Base-by-base conservation (phyloP, 1,140 invertebrate genomes). In the Oedothorax gibbosus region DNA sequence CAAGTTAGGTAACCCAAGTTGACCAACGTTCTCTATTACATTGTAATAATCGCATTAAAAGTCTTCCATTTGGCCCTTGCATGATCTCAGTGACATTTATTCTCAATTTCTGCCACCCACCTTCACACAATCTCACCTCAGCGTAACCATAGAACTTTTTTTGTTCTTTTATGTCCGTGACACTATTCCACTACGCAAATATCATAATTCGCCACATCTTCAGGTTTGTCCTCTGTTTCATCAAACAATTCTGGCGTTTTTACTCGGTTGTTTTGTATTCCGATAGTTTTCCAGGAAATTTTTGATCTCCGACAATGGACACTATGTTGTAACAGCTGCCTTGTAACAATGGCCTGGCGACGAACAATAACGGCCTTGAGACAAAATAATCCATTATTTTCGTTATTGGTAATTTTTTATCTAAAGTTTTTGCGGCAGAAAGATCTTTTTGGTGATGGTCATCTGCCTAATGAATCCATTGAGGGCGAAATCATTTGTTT, bases 301-400 rank as follows among this genome's bases (percentile, higher is more conserved):
- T 60, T 11, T 60, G 51, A 82, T 72, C 80, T n/a, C 53, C 77
- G 51, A 82, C 80, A 82, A 82, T 82, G 18, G 77, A 82, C 69
- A 82, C 69, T 64, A 73, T 73, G 80, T 82, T 64, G 80, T 82
- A 82, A 82, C 80, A 82, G 80, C 56, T 82, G 80, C 80, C 69
- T 53, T 54, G 65, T 20, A 68, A 82, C 79, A 82, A 82, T 82
- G 77, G 54, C 53, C 60, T 15, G 64, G 56, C 60, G 80, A 64
- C 60, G 35, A 82, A 82, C 80, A 82, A 82, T 82, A 18, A 35
- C 66, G 69, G 35, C 80, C 79, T 82, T 82, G 80, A 54, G 73
- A 79, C 35, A 5, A 77, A 82, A 65, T 82, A 82, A 82, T 82
- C 79, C 69, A 73, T 82, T 82, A 82, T 82, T 82, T 57, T 81